phyloP scores from a whole-genome alignment of 1,140 invertebrate species.

The Cydia fagiglandana region DNA sequence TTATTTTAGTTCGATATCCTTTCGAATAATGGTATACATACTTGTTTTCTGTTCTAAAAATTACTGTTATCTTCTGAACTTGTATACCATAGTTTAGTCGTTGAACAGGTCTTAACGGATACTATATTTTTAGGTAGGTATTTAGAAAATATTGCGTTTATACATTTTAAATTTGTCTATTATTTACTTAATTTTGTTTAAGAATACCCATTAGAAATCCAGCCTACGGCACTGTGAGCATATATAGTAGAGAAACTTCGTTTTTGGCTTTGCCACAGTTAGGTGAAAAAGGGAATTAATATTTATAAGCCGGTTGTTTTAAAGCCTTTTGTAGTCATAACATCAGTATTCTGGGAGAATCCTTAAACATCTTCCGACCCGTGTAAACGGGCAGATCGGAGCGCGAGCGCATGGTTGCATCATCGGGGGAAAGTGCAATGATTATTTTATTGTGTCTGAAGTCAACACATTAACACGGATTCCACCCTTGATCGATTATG shows the following conservation, averaged over 20 bases:
- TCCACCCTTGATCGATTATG: slow-evolving; percentile 7
- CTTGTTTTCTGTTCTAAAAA: not conserved
- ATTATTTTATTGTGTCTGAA: slow-evolving; percentile 39
- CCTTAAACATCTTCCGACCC: slow-evolving; percentile 61
- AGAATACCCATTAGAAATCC: too few species aligned
- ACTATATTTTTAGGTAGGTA: too few species aligned
- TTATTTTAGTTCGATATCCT: not conserved
- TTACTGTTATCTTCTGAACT: too few species aligned
- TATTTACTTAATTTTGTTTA: too few species aligned
- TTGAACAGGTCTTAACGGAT: too few species aligned
- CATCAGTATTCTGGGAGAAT: slow-evolving; percentile 44
- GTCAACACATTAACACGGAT: slow-evolving; percentile 19
- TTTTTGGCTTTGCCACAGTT: not conserved
- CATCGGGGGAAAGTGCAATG: slow-evolving; percentile 63
- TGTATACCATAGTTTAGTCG: too few species aligned
- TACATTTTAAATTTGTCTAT: too few species aligned
- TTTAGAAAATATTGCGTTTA: too few species aligned
- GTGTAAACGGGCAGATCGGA: slow-evolving; percentile 60
- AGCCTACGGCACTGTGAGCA: too few species aligned
- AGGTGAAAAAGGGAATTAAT: slow-evolving; percentile 11
- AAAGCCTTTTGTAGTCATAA: slow-evolving; percentile 28
- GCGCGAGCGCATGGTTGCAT: slow-evolving; percentile 55
- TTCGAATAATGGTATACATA: not conserved
- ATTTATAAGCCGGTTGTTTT: not conserved
- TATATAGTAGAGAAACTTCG: not conserved